Evolutionary conservation across 2,888 invertebrate species (phyloP).

Genomic region (Branchipolynoe longqiensis): DNA sequence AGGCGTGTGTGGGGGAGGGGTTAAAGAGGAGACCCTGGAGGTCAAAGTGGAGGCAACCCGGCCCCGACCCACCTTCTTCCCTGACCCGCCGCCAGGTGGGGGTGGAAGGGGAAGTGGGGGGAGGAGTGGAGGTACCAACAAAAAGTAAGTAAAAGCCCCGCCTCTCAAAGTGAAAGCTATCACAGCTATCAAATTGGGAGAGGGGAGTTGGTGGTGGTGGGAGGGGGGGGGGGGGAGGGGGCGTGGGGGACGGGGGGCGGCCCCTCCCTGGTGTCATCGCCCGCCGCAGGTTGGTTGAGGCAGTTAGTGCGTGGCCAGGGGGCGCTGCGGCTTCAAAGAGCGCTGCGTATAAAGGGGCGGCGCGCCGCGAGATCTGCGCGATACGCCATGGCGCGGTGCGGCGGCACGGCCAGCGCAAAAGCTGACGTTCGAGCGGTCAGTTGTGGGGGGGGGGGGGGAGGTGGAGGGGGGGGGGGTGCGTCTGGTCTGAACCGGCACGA

Average conservation of each 20-base stretch:
- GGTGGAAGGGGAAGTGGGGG: too few species aligned
- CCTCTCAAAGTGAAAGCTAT: slow-evolving; percentile 28
- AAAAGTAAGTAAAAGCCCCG: too few species aligned
- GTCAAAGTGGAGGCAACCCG: slow-evolving; percentile 29
- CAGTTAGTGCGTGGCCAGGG: slow-evolving; percentile 51
- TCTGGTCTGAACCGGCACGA: slow-evolving; percentile 37
- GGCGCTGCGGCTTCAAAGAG: slow-evolving; percentile 35
- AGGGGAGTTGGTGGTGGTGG: background rate
- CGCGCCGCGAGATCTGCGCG: slow-evolving; percentile 46
- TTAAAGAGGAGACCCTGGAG: slow-evolving; percentile 28
- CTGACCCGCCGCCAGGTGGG: background rate
- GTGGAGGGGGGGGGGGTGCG: too few species aligned
- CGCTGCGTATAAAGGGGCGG: slow-evolving; percentile 5
- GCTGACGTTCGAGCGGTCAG: background rate
- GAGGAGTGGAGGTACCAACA: too few species aligned
- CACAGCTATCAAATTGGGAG: slow-evolving; percentile 26
- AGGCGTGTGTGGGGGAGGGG: background rate
- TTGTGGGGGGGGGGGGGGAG: too few species aligned
- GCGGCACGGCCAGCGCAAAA: slow-evolving; percentile 5
- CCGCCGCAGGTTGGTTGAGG: slow-evolving; percentile 48
- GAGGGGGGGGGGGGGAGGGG: slow-evolving; percentile 29
- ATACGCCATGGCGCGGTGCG: slow-evolving; percentile 6
- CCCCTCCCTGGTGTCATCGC: slow-evolving; percentile 43
- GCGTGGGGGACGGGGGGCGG: background rate
- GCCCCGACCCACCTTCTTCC: background rate